A percentile compares a stretch with the other conserved stretches of the same genome.
These are phyloP conservation scores for Apus apus DNA, from an alignment of 2,113 vertebrate genomes.

Conservation along the genomic window DNA sequence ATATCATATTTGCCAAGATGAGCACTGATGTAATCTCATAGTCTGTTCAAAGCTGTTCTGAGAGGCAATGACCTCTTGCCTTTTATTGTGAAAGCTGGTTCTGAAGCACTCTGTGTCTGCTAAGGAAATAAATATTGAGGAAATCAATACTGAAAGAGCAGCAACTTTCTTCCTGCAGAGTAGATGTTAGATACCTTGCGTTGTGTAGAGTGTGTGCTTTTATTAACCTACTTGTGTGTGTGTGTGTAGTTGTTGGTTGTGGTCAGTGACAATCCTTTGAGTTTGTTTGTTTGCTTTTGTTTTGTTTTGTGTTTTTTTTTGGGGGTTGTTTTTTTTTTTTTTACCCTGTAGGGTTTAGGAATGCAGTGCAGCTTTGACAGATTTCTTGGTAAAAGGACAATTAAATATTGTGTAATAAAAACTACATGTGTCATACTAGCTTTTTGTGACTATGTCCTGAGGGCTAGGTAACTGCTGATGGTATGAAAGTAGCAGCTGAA, in stretches of 20 bases:
- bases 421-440: neutral
- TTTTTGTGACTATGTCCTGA: neutral
- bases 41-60: neutral
- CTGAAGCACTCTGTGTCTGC: neutral
- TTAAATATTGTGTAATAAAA: neutral
- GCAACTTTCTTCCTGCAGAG: neutral
- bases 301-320: no score
- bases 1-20: neutral
- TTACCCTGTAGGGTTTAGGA: neutral
- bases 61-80: neutral
- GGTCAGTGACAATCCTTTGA: neutral
- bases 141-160: neutral
- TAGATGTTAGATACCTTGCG: neutral
- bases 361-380: neutral
- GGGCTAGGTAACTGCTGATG: neutral
- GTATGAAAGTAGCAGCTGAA: neutral
- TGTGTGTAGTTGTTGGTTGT: neutral
- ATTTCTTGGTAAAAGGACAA: neutral
- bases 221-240: neutral
- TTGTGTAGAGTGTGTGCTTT: neutral
- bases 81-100: neutral
- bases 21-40: neutral
- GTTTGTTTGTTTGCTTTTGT: neutral
- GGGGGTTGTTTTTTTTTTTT: no score
- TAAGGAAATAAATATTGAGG: neutral